These are phyloP conservation scores for Synergus gifuensis DNA, from an alignment of 2,888 invertebrate genomes.

Conservation along the genomic window DNA sequence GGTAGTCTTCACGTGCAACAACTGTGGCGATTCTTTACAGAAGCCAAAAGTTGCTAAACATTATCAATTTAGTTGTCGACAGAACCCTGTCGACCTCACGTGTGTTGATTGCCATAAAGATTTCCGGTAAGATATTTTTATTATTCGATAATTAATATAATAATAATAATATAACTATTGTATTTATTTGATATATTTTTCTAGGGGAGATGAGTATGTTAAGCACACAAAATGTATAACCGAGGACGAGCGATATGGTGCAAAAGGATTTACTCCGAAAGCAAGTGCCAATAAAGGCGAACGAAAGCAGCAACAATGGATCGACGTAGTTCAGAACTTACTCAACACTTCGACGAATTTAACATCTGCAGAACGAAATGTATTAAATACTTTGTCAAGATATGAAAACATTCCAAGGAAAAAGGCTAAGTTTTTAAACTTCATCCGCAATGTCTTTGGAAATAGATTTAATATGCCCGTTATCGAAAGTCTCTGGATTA, in stretches of 20 bases:
- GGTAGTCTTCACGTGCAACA: constrained; percentile 96
- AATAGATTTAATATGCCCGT: constrained; percentile 80
- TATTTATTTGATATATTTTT: constrained; percentile 65
- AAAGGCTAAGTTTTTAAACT: constrained; percentile 90
- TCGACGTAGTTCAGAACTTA: constrained; percentile 84
- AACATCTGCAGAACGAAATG: constrained; percentile 80
- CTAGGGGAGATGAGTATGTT: constrained; percentile 83
- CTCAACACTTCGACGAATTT: constrained; percentile 81
- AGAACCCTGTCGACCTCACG: constrained; percentile 84
- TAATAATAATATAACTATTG: neutral
- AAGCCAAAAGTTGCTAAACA: constrained; percentile 96
- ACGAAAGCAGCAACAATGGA: constrained; percentile 92
- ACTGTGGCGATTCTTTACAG: constrained; percentile 94
- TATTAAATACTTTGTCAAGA: constrained; percentile 84
- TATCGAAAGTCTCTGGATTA: constrained; percentile 85
- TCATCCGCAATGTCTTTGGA: constrained; percentile 82
- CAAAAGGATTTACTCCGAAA: constrained; percentile 87
- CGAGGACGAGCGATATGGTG: constrained; percentile 93
- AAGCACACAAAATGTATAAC: constrained; percentile 82
- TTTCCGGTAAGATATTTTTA: constrained; percentile 82
- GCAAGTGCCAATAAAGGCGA: constrained; percentile 89
- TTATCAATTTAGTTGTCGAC: constrained; percentile 86
- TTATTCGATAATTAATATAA: constrained; percentile 6
- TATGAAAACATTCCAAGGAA: constrained; percentile 92
- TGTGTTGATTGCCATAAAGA: constrained; percentile 97